These are phyloP conservation scores for Serilophus lunatus DNA, from an alignment of 2,113 vertebrate species.

Conservation along the genomic window DNA sequence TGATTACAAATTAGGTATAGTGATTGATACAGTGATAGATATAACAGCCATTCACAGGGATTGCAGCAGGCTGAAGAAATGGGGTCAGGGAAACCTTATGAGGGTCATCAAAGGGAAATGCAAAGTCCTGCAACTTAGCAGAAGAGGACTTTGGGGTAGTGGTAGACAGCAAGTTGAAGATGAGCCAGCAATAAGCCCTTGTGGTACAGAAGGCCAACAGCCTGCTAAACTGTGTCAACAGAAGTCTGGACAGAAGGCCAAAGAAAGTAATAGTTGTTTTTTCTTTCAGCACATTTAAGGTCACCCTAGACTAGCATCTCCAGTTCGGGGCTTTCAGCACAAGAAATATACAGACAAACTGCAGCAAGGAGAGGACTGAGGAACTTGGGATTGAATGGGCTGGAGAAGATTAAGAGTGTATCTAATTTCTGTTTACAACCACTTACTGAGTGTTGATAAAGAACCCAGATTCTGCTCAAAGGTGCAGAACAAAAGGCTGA, in stretches of 20 bases:
- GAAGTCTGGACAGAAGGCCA: background rate
- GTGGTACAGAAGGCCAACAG: background rate
- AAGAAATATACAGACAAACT: background rate
- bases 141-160: background rate
- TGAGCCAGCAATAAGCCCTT: background rate
- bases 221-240: background rate
- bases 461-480: background rate
- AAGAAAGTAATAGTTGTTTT: background rate
- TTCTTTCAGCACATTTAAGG: background rate
- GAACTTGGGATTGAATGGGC: background rate
- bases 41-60: background rate
- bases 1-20: background rate
- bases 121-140: background rate
- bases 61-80: background rate
- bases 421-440: background rate
- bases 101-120: background rate
- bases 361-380: background rate
- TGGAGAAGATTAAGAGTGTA: background rate
- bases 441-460: background rate
- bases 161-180: background rate
- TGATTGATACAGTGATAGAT: background rate
- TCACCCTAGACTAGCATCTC: background rate
- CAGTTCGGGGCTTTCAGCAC: background rate
- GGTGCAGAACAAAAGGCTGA: background rate
- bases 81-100: background rate